Conservation (phyloP, 2,888 invertebrate genomes). For the Papilio protenor region DNA sequence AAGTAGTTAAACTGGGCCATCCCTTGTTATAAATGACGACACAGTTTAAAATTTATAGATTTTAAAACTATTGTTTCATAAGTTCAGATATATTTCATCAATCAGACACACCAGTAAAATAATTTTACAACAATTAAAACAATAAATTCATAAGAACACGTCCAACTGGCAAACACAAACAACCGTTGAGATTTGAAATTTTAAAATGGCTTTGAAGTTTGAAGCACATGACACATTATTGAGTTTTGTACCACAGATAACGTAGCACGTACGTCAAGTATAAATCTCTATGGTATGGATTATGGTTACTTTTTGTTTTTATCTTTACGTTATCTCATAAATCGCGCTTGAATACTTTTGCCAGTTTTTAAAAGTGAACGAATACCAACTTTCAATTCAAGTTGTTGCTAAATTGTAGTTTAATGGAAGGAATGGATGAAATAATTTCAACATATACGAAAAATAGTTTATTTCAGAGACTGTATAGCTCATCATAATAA, state of each 20-base stretch:
- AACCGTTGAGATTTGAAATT: constrained; percentile 53
- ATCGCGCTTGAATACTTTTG: too few species aligned
- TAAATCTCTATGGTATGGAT: background rate
- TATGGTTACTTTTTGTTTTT: background rate
- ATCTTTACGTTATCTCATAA: too few species aligned
- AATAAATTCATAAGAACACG: constrained; percentile 23
- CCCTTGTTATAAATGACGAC: constrained; percentile 45
- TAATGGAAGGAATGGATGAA: background rate
- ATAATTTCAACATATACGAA: constrained; percentile 42
- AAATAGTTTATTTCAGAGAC: constrained; percentile 56
- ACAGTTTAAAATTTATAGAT: constrained; percentile 13
- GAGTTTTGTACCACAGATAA: background rate
- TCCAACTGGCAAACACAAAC: constrained; percentile 45
- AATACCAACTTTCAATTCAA: background rate
- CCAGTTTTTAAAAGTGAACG: too few species aligned
- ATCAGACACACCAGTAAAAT: constrained; percentile 43
- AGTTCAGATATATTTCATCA: constrained; percentile 15
- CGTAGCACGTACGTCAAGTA: background rate
- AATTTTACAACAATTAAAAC: constrained; percentile 31
- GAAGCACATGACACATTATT: background rate
- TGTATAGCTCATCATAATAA: constrained; percentile 58
- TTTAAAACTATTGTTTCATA: constrained; percentile 34
- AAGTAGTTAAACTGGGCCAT: constrained; percentile 93
- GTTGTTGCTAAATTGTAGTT: background rate
- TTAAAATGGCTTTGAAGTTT: background rate